Conservation (phyloP, 2,797 vertebrate genomes). For the Rhodeus uyekii region DNA sequence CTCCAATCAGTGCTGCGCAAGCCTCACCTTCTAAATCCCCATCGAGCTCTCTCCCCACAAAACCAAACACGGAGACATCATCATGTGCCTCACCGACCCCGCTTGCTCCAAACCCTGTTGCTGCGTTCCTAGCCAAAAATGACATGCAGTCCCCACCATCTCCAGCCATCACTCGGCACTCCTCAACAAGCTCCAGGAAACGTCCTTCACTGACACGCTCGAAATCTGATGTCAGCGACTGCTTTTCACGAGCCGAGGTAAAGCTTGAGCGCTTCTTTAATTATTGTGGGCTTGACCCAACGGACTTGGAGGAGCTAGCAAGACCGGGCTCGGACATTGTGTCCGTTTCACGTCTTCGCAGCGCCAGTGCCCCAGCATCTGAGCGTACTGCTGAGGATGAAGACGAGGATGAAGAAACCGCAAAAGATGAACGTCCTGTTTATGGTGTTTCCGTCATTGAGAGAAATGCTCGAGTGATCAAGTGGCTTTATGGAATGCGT, state of each 20-base stretch:
- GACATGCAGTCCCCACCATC: conserved; percentile 64
- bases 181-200: conserved; percentile 72
- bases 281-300: conserved; percentile 89
- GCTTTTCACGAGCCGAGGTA: conserved; percentile 85
- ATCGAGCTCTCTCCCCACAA: conserved; percentile 55
- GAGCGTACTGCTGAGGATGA: conserved; percentile 73
- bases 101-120: background rate
- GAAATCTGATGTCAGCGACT: conserved; percentile 94
- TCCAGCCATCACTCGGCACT: conserved; percentile 68
- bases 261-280: conserved; percentile 97
- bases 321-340: conserved; percentile 89
- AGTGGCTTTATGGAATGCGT: conserved; percentile 91
- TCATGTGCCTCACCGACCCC: background rate
- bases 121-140: background rate
- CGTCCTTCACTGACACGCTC: conserved; percentile 85
- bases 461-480: conserved; percentile 93
- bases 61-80: conserved; percentile 56
- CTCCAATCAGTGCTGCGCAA: conserved; percentile 3
- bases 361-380: conserved; percentile 89
- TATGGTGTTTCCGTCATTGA: conserved; percentile 92
- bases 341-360: conserved; percentile 85
- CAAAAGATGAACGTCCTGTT: conserved; percentile 70
- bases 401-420: conserved; percentile 68
- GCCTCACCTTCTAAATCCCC: conserved; percentile 15
- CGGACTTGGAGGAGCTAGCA: conserved; percentile 80